A percentile compares a stretch with the other conserved stretches of the same genome.
These are phyloP conservation scores for Meghimatium bilineatum DNA, from an alignment of 2,888 invertebrate species.

Conservation along the genomic window DNA sequence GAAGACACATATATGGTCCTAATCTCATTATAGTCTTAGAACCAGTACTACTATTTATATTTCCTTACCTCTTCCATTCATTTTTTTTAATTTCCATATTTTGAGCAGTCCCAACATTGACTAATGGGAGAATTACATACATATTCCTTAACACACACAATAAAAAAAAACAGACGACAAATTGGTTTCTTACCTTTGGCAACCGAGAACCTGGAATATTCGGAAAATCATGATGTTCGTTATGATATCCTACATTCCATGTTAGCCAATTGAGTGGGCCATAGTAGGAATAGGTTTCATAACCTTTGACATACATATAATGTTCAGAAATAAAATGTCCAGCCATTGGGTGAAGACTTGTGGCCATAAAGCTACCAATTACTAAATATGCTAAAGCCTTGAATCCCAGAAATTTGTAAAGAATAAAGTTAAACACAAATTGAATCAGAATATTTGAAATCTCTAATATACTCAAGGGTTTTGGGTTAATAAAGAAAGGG, in stretches of 20 bases:
- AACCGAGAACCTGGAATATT: slow-evolving; percentile 95
- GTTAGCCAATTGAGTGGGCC: slow-evolving; percentile 96
- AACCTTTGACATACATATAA: slow-evolving; percentile 98
- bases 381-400: slow-evolving; percentile 90
- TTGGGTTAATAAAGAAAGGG: slow-evolving; percentile 85
- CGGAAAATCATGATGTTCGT: slow-evolving; percentile 99
- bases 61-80: too few relatives aligned
- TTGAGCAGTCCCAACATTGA: too few relatives aligned
- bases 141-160: neutral
- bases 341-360: slow-evolving; percentile 98
- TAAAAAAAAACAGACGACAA: neutral
- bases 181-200: slow-evolving; percentile 86
- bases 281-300: slow-evolving; percentile 98
- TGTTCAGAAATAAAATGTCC: slow-evolving; percentile 99
- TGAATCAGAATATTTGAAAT: slow-evolving; percentile 90
- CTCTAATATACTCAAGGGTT: slow-evolving; percentile 88
- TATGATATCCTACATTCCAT: slow-evolving; percentile 99
- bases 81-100: too few relatives aligned
- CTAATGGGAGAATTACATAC: too few relatives aligned
- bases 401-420: slow-evolving; percentile 88
- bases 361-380: slow-evolving; percentile 91
- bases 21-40: too few relatives aligned
- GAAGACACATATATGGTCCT: too few relatives aligned
- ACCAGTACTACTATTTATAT: too few relatives aligned
- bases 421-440: slow-evolving; percentile 87